These are phyloP conservation scores for Bettongia penicillata DNA, from an alignment of 2,113 vertebrate species.

Conservation along the genomic window DNA sequence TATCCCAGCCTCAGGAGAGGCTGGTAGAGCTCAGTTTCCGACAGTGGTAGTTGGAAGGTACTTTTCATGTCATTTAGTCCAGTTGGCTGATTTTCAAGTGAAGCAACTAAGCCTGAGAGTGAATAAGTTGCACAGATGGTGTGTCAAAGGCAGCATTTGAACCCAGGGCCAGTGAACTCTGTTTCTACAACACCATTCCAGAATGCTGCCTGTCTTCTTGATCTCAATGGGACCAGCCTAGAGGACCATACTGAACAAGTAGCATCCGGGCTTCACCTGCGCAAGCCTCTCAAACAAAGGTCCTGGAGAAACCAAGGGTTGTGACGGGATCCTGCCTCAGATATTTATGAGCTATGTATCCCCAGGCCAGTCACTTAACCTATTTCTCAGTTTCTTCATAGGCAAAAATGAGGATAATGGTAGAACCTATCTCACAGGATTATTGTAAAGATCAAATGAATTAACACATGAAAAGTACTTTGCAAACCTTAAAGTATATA, in stretches of 20 bases:
- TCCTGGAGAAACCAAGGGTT: background rate
- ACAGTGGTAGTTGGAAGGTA: background rate
- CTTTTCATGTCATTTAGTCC: background rate
- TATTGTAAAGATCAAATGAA: background rate
- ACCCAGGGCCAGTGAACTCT: background rate
- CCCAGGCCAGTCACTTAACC: background rate
- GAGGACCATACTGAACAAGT: background rate
- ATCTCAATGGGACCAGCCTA: background rate
- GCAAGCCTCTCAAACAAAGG: background rate
- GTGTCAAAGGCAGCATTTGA: background rate
- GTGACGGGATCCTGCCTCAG: background rate
- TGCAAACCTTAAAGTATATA: background rate
- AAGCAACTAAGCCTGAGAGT: background rate
- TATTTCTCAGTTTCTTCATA: background rate
- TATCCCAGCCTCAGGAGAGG: background rate
- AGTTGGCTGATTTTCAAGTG: background rate
- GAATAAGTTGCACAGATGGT: background rate
- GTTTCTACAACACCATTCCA: background rate
- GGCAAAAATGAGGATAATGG: background rate
- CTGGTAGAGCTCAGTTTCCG: background rate
- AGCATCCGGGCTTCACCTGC: background rate
- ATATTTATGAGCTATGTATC: background rate
- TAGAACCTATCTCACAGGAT: background rate
- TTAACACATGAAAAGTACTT: background rate
- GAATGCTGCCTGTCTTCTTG: background rate